Conservation (phyloP, 2,113 vertebrate genomes). For the Pogona vitticeps region DNA sequence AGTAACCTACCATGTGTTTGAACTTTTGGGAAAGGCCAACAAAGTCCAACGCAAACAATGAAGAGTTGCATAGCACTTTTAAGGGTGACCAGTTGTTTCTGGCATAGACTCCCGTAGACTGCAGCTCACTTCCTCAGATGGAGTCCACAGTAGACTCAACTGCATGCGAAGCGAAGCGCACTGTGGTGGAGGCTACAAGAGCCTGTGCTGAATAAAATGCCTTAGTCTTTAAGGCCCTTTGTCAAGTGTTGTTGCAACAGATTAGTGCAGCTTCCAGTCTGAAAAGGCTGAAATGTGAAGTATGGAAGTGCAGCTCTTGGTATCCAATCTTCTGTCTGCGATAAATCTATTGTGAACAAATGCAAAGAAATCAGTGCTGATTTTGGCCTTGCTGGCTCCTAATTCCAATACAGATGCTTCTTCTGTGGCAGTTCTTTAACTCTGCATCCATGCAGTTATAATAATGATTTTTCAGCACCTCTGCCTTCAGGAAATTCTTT, state of each 20-base stretch:
- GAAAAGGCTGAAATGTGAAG: not conserved
- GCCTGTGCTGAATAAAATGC: too few species aligned
- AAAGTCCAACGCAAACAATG: not conserved
- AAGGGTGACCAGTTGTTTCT: too few species aligned
- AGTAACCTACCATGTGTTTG: not conserved
- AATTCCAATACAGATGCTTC: not conserved
- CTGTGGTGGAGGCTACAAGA: too few species aligned
- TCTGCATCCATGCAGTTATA: not conserved
- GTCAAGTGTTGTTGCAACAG: too few species aligned
- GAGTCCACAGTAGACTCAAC: too few species aligned
- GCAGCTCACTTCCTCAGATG: too few species aligned
- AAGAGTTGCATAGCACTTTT: too few species aligned
- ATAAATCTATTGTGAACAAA: not conserved
- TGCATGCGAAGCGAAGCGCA: too few species aligned
- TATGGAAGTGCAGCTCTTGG: not conserved
- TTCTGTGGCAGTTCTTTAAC: not conserved
- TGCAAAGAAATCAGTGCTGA: not conserved
- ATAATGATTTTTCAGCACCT: too few species aligned
- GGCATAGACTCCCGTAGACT: too few species aligned
- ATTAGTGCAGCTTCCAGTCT: too few species aligned
- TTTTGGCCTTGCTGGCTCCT: not conserved
- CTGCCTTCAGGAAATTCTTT: not conserved
- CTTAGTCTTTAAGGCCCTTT: too few species aligned
- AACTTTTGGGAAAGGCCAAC: not conserved
- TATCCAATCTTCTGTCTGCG: not conserved